Evolutionary conservation across 2,113 vertebrate species (phyloP), one percentile per base, ranked within the genome.

Genomic region (Mirounga angustirostris): DNA sequence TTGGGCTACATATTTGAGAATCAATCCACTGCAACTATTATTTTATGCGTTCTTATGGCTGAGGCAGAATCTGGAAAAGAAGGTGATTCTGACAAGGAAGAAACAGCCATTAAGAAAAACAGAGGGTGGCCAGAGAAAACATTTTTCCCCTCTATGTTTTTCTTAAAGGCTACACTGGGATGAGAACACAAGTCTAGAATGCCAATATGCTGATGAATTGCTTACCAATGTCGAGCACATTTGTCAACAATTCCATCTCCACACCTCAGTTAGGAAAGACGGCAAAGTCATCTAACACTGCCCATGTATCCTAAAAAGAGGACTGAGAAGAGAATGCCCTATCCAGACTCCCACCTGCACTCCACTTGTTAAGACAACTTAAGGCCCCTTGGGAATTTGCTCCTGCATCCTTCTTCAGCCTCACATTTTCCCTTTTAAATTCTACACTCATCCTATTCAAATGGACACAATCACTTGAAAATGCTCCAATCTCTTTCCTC

Each of bases 61-160:
- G 28, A 95, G 50, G 33, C 54, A 94, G 40, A 22, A 84, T 83
- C 12, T 30, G 19, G n/a, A 95, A 87, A 40, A 80, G 5, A 83
- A 69, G 7, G 58, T 84, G 46, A 96, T 76, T 30, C 76, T 84
- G 43, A 73, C 18, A 16, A 21, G n/a, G 28, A 58, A 96, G 26
- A 83, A 92, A 69, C 12, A 52, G 74, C 69, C 73, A 93, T 96
- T 89, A 90, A 92, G 86, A 65, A 52, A 92, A 95, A 83, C 2
- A 22, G 8, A 88, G 14, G 5, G 50, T 19, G 16, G 67, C 24
- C 54, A 87, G 81, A 89, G 33, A 82, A 83, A 80, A 36, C 18
- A 69, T 30, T 83, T 59, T 89, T 71, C 43, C 22, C 30, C 69
- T 63, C 80, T 16, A 76, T n/a, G 18, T 3, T 69, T 89, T 94